A percentile compares a stretch with the other conserved stretches of the same genome.
Evolutionary conservation across 1,140 invertebrate species (phyloP).

Genomic region (Pantala flavescens): DNA sequence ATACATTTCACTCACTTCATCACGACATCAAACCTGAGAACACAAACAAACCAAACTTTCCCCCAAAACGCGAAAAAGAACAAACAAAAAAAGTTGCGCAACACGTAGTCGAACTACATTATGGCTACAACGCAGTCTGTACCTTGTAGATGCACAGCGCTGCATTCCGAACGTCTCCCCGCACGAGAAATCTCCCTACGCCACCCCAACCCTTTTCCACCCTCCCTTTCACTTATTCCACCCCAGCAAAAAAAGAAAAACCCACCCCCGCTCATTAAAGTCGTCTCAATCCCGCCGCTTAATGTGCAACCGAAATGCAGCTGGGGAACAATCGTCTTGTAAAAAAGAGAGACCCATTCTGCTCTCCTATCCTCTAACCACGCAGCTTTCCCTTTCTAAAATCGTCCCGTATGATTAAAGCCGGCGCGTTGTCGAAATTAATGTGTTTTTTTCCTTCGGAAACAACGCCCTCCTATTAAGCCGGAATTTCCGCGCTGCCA

Average conservation of each 20-base stretch:
- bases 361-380: background rate
- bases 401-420: background rate
- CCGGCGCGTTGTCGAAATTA: background rate
- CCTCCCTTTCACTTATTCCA: background rate
- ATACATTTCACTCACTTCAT: too few relatives aligned
- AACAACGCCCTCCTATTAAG: background rate
- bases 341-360: background rate
- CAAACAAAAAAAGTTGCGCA: too few relatives aligned
- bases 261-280: background rate
- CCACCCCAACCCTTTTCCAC: background rate
- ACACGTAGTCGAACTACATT: too few relatives aligned
- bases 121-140: too few relatives aligned
- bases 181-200: too few relatives aligned
- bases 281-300: background rate
- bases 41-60: too few relatives aligned
- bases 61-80: too few relatives aligned
- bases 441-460: background rate
- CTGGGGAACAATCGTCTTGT: background rate
- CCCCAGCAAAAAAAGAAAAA: too few relatives aligned
- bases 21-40: too few relatives aligned
- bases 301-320: constrained; percentile 5
- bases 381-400: background rate
- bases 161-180: too few relatives aligned
- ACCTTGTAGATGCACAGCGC: too few relatives aligned
- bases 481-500: background rate